phyloP scores from a whole-genome alignment of 2,797 vertebrate species.

The Sphenodon punctatus region DNA sequence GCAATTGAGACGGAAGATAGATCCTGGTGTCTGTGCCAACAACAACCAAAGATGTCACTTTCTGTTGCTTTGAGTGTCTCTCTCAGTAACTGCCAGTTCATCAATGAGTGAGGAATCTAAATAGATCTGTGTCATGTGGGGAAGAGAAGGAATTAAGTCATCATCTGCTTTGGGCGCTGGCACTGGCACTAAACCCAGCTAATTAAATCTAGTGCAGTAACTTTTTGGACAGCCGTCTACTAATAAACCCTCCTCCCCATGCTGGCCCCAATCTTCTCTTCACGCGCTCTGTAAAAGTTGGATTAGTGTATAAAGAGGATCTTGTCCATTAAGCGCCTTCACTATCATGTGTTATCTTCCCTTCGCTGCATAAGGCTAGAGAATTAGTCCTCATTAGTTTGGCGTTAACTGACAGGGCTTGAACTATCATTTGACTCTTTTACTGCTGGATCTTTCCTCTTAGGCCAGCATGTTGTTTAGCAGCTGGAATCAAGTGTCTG shows the following conservation, averaged over 20 bases:
- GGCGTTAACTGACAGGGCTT: not conserved
- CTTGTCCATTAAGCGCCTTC: constrained; percentile 17
- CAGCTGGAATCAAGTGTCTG: not conserved
- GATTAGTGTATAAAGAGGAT: constrained; percentile 48
- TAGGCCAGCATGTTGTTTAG: not conserved
- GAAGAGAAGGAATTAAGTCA: not conserved
- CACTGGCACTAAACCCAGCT: not conserved
- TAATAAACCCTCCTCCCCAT: constrained; percentile 4
- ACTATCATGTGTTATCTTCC: constrained; percentile 1
- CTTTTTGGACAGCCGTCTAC: constrained; percentile 22
- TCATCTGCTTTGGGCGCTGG: constrained; percentile 18
- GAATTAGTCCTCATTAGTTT: constrained; percentile 9
- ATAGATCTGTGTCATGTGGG: not conserved
- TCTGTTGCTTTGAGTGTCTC: constrained; percentile 5
- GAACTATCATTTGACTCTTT: not conserved
- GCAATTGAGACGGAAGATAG: no score
- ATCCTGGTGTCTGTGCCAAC: constrained; percentile 38
- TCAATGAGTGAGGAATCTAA: not conserved
- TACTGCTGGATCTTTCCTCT: constrained; percentile 5
- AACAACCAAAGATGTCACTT: not conserved
- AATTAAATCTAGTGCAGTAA: not conserved
- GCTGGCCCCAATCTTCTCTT: not conserved
- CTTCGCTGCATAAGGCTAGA: constrained; percentile 36
- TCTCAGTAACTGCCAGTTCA: not conserved
- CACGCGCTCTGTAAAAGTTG: constrained; percentile 52